phyloP scores from a whole-genome alignment of 2,113 vertebrate species.

The Chauna torquata region DNA sequence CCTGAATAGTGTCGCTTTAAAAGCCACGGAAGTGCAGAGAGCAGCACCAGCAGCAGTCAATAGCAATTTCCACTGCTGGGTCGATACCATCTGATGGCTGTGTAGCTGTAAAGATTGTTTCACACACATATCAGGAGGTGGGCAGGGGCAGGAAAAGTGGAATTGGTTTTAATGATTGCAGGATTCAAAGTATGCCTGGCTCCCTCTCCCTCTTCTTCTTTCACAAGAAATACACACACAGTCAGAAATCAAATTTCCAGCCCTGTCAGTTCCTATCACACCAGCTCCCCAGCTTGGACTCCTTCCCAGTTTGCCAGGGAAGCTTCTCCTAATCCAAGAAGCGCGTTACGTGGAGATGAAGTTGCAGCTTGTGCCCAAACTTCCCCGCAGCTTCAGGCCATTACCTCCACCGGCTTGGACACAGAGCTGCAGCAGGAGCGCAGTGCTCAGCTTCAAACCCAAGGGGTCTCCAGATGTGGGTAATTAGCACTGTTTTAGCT shows the following conservation, averaged over 20 bases:
- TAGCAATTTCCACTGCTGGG: constrained; percentile 83
- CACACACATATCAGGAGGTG: constrained; percentile 70
- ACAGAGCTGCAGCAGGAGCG: not conserved
- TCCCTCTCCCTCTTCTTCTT: constrained; percentile 59
- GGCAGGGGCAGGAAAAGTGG: constrained; percentile 69
- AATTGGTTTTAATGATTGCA: constrained; percentile 80
- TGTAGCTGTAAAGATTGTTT: constrained; percentile 77
- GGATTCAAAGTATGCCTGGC: constrained; percentile 66
- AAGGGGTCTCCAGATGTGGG: not conserved
- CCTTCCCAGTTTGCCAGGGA: constrained; percentile 56
- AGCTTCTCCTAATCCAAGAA: constrained; percentile 50
- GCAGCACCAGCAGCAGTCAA: constrained; percentile 79
- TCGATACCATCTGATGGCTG: constrained; percentile 80
- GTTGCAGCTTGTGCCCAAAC: constrained; percentile 19
- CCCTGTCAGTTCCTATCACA: constrained; percentile 60
- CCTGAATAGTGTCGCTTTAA: constrained; percentile 77
- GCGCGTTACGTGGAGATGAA: not conserved
- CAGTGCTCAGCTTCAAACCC: not conserved
- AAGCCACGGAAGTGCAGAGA: constrained; percentile 69
- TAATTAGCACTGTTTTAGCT: not conserved
- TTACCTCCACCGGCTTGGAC: not conserved
- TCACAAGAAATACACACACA: constrained; percentile 64
- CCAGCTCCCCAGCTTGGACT: constrained; percentile 41
- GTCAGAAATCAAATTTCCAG: constrained; percentile 69
- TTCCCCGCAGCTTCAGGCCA: not conserved